phyloP scores from a whole-genome alignment of 1,140 invertebrate species.

The Pogonognathellus flavescens region DNA sequence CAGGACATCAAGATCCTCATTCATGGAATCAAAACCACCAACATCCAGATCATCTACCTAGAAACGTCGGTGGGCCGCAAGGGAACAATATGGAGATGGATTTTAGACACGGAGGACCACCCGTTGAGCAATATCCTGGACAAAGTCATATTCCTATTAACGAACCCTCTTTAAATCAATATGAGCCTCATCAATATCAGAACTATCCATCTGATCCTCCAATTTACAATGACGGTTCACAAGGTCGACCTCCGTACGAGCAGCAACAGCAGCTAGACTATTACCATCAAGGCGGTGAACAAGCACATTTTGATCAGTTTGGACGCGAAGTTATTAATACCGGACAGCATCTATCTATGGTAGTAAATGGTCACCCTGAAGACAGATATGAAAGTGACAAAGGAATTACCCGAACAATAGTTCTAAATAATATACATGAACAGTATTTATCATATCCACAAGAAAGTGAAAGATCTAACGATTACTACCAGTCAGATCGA shows the following conservation, averaged over 20 bases:
- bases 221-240: not conserved
- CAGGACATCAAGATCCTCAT: not conserved
- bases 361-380: not conserved
- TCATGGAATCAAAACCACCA: slow-evolving; percentile 1
- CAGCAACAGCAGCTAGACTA: not conserved
- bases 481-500: slow-evolving; percentile 14
- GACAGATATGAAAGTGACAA: not conserved
- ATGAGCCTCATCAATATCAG: not conserved
- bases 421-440: not conserved
- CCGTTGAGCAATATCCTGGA: not conserved
- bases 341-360: not conserved
- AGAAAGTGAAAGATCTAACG: not conserved
- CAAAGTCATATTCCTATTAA: not conserved
- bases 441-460: not conserved
- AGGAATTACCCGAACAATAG: not conserved
- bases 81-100: not conserved
- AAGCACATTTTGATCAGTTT: not conserved
- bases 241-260: not conserved
- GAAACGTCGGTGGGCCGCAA: not conserved
- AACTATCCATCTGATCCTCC: not conserved
- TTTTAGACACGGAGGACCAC: not conserved
- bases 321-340: not conserved
- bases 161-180: not conserved
- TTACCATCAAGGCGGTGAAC: not conserved
- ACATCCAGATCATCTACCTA: not conserved